Conservation (phyloP, 2,797 vertebrate genomes). For the Hypotaenidia philippensis region DNA sequence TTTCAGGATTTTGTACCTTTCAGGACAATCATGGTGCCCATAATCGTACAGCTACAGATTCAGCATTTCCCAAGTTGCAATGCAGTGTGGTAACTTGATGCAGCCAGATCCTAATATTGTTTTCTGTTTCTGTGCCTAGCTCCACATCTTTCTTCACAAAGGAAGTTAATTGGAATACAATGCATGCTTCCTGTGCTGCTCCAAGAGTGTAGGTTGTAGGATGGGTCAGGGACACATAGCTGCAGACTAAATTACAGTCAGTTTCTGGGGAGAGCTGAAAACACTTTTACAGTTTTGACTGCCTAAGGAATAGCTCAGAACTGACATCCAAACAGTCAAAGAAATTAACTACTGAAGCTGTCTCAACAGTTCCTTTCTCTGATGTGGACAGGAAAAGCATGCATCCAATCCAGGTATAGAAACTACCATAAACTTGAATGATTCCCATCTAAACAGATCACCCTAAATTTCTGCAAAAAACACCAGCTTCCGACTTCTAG, state of each 20-base stretch:
- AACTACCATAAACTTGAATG: not conserved
- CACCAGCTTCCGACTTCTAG: not conserved
- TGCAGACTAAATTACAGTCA: not conserved
- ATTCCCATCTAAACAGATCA: not conserved
- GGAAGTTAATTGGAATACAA: not conserved
- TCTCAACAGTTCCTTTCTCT: constrained; percentile 16
- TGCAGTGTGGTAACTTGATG: not conserved
- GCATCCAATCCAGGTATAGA: constrained; percentile 14
- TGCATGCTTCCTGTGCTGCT: not conserved
- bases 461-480: not conserved
- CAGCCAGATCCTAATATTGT: not conserved
- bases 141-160: not conserved
- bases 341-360: not conserved
- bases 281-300: constrained; percentile 2
- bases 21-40: not conserved
- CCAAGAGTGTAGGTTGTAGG: not conserved
- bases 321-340: not conserved
- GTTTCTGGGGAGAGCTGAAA: constrained; percentile 20
- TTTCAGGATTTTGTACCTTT: not conserved
- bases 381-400: not conserved
- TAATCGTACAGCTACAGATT: not conserved
- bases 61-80: not conserved
- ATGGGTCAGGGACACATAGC: constrained; percentile 1
- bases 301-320: not conserved
- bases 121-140: not conserved